Conservation (phyloP, 2,113 vertebrate species). For the Lasiurus borealis region DNA sequence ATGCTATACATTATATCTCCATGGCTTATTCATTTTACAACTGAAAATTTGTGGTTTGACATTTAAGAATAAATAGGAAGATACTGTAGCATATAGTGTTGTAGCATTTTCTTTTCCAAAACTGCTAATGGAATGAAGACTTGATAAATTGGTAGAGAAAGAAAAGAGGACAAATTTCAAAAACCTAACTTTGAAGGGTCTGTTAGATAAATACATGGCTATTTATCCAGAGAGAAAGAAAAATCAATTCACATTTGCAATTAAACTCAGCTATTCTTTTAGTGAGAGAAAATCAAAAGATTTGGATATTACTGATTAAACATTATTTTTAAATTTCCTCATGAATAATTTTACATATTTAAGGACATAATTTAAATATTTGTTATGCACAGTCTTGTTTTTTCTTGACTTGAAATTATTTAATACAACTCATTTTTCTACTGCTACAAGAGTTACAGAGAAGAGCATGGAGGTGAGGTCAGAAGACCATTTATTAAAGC, state of each 20-base stretch:
- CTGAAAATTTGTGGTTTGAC: neutral
- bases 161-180: conserved; percentile 41
- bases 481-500: conserved; percentile 39
- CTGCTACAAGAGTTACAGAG: neutral
- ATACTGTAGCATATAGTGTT: neutral
- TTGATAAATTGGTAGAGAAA: neutral
- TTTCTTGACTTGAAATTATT: conserved; percentile 45
- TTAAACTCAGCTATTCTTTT: conserved; percentile 47
- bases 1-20: neutral
- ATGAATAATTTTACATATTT: conserved; percentile 2
- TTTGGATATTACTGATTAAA: conserved; percentile 45
- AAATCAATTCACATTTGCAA: conserved; percentile 28
- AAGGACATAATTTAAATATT: conserved; percentile 49
- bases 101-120: conserved; percentile 26
- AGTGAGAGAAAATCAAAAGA: conserved; percentile 38
- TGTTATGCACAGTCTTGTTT: neutral
- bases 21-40: neutral
- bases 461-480: conserved; percentile 16
- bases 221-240: conserved; percentile 2
- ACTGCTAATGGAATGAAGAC: neutral
- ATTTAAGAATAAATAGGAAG: conserved; percentile 25
- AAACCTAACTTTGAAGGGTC: conserved; percentile 28
- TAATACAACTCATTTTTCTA: conserved; percentile 18
- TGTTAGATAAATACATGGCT: conserved; percentile 35
- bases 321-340: conserved; percentile 18